Conservation (phyloP, 2,113 vertebrate genomes). For the Neopipo cinnamomea region DNA sequence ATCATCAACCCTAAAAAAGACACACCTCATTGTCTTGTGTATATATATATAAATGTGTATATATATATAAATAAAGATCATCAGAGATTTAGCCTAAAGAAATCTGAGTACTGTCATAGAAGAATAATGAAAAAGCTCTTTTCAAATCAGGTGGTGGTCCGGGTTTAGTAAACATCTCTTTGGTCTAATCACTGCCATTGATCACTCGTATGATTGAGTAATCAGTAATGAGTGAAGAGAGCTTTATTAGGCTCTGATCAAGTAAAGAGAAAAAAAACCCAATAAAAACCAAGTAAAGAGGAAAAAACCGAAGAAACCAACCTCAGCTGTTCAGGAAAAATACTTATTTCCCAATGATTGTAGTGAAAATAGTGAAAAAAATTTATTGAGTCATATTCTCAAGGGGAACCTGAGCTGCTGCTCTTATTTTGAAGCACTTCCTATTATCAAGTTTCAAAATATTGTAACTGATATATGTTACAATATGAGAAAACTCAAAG, state of each 20-base stretch:
- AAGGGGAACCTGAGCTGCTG: not conserved
- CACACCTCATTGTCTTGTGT: not conserved
- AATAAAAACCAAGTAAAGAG: not conserved
- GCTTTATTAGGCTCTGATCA: not conserved
- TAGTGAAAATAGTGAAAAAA: not conserved
- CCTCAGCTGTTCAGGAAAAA: not conserved
- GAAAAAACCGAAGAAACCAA: not conserved
- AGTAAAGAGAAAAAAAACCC: not conserved
- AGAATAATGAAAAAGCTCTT: not conserved
- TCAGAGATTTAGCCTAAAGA: not conserved
- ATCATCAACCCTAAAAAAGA: not conserved
- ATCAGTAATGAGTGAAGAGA: not conserved
- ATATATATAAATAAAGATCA: not conserved
- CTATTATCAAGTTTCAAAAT: not conserved
- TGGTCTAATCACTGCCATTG: not conserved
- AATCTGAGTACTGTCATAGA: not conserved
- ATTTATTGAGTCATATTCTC: not conserved
- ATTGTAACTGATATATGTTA: not conserved
- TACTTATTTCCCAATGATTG: not conserved
- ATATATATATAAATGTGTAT: fast-evolving
- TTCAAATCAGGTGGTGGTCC: not conserved
- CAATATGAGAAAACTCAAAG: not conserved
- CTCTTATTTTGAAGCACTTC: not conserved
- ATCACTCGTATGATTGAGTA: not conserved
- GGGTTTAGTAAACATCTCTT: not conserved